Percentiles rank a stretch among this genome's conserved stretches.
Evolutionary conservation across 53 echinoderm and acorn worm genomes (phyloP).

Genomic region (Pentamera pediparva): DNA sequence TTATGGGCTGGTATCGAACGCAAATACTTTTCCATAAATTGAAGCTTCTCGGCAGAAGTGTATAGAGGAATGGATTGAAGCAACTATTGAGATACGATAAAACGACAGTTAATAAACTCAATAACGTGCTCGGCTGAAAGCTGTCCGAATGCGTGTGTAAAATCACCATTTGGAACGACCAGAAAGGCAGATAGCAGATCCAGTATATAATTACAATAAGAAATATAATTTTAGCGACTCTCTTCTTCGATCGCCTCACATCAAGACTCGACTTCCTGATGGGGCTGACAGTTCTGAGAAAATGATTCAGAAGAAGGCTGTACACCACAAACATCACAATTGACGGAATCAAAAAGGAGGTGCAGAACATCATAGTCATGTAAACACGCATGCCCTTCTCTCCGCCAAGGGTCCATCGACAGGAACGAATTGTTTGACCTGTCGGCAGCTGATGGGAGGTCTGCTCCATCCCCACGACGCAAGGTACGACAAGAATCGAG

Average conservation of each 20-base stretch:
- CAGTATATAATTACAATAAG: conserved; percentile 58
- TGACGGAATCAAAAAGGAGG: conserved; percentile 53
- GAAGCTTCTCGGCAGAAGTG: conserved; percentile 52
- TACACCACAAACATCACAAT: conserved; percentile 45
- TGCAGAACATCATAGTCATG: conserved; percentile 38
- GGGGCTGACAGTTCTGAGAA: conserved; percentile 45
- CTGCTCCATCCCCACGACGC: conserved; percentile 36
- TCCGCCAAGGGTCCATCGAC: conserved; percentile 44
- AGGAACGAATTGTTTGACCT: conserved; percentile 1
- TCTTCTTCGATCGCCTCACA: conserved; percentile 41
- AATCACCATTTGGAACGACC: conserved; percentile 46
- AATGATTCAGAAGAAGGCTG: conserved; percentile 40
- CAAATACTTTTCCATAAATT: conserved; percentile 43
- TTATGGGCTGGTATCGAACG: not conserved
- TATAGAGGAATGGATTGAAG: conserved; percentile 65
- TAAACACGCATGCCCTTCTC: conserved; percentile 17
- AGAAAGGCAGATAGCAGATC: conserved; percentile 61
- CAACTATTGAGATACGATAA: conserved; percentile 64
- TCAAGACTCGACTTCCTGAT: conserved; percentile 29
- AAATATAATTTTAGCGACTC: conserved; percentile 56
- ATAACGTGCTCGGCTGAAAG: conserved; percentile 34
- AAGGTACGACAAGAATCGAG: conserved; percentile 30
- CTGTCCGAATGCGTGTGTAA: not conserved
- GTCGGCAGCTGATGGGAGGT: not conserved
- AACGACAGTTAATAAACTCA: conserved; percentile 40